Evolutionary conservation across 2,888 invertebrate species (phyloP).

Genomic region (Drosophila pegasa): DNA sequence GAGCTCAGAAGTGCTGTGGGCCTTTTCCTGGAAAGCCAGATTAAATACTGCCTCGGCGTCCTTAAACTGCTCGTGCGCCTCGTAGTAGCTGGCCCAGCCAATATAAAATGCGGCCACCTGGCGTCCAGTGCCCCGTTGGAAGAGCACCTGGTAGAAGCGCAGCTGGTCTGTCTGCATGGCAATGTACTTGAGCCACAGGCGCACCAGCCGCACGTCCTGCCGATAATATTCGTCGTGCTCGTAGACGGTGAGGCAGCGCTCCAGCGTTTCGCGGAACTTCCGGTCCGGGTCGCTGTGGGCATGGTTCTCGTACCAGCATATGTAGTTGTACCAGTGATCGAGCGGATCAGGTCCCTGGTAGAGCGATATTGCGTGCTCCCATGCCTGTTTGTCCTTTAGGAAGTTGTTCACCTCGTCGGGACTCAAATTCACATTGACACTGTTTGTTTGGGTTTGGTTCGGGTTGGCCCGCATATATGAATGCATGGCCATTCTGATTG

Average conservation of each 20-base stretch:
- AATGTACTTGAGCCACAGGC: conserved; percentile 96
- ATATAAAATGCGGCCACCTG: conserved; percentile 94
- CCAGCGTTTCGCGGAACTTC: conserved; percentile 94
- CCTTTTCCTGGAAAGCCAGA: conserved; percentile 91
- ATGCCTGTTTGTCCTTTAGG: conserved; percentile 86
- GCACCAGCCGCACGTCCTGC: conserved; percentile 94
- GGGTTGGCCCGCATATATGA: conserved; percentile 72
- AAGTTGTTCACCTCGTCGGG: conserved; percentile 83
- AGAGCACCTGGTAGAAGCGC: conserved; percentile 92
- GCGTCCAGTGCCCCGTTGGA: conserved; percentile 92
- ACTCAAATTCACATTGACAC: conserved; percentile 45
- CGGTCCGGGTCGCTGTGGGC: conserved; percentile 91
- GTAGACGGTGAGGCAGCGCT: conserved; percentile 93
- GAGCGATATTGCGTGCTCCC: conserved; percentile 92
- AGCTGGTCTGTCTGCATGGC: conserved; percentile 91
- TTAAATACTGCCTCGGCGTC: conserved; percentile 93
- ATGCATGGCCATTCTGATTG: conserved; percentile 68
- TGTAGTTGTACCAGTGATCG: conserved; percentile 95
- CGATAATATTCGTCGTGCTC: conserved; percentile 92
- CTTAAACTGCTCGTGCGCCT: conserved; percentile 92
- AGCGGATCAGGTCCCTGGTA: conserved; percentile 95
- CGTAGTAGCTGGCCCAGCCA: conserved; percentile 95
- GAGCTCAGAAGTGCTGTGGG: conserved; percentile 92
- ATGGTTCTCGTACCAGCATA: conserved; percentile 96
- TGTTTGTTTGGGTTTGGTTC: conserved; percentile 53